Evolutionary conservation across 2,797 vertebrate genomes (phyloP).

Genomic region (Chelmon rostratus): DNA sequence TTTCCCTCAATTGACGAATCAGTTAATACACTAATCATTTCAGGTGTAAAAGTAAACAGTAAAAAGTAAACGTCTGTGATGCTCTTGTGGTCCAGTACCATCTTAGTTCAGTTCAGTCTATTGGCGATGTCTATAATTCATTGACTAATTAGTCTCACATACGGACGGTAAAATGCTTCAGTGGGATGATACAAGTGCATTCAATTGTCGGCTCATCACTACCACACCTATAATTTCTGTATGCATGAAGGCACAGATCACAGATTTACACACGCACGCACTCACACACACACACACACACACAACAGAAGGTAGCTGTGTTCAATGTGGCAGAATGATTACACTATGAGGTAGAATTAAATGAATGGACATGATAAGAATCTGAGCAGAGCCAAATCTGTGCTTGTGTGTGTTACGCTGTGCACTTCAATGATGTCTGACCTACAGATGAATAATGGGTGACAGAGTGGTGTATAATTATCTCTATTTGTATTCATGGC

Average conservation of each 20-base stretch:
- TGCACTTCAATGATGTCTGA: slow-evolving; percentile 4
- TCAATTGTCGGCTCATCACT: not conserved
- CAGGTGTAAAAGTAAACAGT: not conserved
- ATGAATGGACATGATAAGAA: slow-evolving; percentile 1
- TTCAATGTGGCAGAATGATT: slow-evolving; percentile 21
- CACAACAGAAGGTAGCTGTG: not conserved
- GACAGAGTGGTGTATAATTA: slow-evolving; percentile 37
- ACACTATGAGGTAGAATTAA: slow-evolving; percentile 18
- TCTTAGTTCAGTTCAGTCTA: not conserved
- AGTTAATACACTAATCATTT: not conserved
- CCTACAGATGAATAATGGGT: slow-evolving; percentile 42
- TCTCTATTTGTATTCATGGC: slow-evolving; percentile 48
- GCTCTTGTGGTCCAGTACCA: not conserved
- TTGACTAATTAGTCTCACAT: slow-evolving; percentile 26
- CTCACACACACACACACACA: slow-evolving; percentile 7
- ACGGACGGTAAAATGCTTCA: not conserved
- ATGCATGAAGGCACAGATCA: not conserved
- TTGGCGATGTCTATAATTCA: slow-evolving; percentile 23
- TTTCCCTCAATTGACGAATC: not conserved
- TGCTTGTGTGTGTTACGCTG: not conserved
- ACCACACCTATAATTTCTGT: slow-evolving; percentile 18
- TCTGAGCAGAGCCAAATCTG: slow-evolving; percentile 10
- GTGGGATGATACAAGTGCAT: slow-evolving; percentile 1
- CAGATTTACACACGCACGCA: not conserved
- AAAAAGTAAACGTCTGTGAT: not conserved